Conservation (phyloP, 2,888 invertebrate genomes). For the Noctua janthina region DNA sequence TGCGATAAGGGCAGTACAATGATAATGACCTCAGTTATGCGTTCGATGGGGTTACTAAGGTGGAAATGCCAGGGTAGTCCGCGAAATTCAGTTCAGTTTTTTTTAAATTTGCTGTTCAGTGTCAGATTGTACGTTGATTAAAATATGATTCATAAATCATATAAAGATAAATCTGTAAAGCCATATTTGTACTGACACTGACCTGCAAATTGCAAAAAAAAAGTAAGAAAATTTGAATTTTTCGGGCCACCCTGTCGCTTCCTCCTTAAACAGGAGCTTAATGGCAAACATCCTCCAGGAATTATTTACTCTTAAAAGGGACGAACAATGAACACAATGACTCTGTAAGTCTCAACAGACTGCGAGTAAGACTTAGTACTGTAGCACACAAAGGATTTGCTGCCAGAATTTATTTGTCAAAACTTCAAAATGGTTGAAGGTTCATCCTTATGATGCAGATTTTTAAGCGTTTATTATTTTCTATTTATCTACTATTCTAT, state of each 20-base stretch:
- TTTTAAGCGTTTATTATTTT: background rate
- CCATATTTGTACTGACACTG: too few species aligned
- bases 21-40: background rate
- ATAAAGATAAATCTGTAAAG: too few species aligned
- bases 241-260: too few species aligned
- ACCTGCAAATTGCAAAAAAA: too few species aligned
- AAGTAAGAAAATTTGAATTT: too few species aligned
- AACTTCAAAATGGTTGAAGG: background rate
- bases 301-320: background rate
- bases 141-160: too few species aligned
- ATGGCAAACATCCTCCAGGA: background rate
- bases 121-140: too few species aligned
- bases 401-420: background rate
- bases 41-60: background rate
- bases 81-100: too few species aligned
- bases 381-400: background rate
- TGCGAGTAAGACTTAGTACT: constrained; percentile 14
- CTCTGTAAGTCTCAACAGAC: background rate
- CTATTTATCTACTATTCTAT: background rate
- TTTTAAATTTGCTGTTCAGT: too few species aligned
- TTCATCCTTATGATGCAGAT: background rate
- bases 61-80: too few species aligned
- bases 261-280: background rate
- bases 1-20: too few species aligned
- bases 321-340: constrained; percentile 8